These are phyloP conservation scores for Stigmatopora nigra DNA, from an alignment of 2,113 vertebrate genomes.

Conservation along the genomic window DNA sequence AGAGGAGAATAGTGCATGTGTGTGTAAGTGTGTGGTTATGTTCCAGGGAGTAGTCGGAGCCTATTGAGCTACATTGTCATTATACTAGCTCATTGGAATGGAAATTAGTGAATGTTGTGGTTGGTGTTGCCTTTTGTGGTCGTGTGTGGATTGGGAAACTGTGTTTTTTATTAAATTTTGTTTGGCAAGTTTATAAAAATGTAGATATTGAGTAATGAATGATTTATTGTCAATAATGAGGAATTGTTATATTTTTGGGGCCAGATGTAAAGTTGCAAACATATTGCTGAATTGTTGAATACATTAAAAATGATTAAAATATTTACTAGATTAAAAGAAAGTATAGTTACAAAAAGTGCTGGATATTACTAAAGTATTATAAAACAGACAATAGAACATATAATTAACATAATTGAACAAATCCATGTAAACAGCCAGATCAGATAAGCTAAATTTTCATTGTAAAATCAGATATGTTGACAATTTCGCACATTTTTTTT, in stretches of 20 bases:
- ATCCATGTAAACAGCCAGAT: neutral
- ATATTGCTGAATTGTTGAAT: neutral
- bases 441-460: neutral
- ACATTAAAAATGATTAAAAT: too few relatives aligned
- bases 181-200: neutral
- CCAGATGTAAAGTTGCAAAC: conserved; percentile 11
- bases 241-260: conserved; percentile 5
- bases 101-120: conserved; percentile 51
- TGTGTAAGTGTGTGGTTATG: neutral
- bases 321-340: neutral
- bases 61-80: conserved; percentile 59
- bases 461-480: neutral
- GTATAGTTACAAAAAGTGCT: neutral
- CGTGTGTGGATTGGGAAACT: conserved; percentile 4
- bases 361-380: neutral
- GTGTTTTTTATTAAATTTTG: neutral
- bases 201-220: conserved; percentile 8
- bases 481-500: neutral
- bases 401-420: neutral
- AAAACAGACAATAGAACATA: neutral
- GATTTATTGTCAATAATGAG: conserved; percentile 25
- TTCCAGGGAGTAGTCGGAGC: conserved; percentile 57
- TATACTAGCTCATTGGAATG: conserved; percentile 49
- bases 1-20: neutral
- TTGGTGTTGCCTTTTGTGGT: conserved; percentile 56